Conservation (phyloP, 2,888 invertebrate genomes). For the Tupiocoris notatus region DNA sequence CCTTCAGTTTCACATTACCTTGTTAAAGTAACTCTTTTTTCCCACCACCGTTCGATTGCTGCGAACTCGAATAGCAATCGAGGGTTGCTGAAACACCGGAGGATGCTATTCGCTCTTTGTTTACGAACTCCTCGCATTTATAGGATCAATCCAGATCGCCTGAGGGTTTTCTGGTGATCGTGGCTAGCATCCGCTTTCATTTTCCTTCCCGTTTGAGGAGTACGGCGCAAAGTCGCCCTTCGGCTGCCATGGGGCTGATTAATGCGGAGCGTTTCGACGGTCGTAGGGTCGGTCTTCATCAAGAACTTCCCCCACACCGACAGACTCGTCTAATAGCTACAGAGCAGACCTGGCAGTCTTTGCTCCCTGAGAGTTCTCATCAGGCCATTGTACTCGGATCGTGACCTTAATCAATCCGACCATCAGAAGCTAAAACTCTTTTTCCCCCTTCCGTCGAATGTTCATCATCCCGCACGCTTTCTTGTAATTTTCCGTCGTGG, state of each 20-base stretch:
- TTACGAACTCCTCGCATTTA: neutral
- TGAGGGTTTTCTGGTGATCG: neutral
- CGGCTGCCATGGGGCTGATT: neutral
- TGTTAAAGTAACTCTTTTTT: no score
- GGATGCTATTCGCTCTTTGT: neutral
- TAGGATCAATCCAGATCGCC: neutral
- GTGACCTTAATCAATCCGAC: conserved; percentile 1
- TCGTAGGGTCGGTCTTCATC: conserved; percentile 7
- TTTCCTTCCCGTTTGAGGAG: neutral
- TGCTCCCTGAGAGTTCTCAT: conserved; percentile 3
- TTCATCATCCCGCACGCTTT: neutral
- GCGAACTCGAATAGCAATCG: no score
- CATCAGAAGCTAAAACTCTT: neutral
- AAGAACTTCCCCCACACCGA: neutral
- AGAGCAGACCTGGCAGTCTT: neutral
- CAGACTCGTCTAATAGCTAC: neutral
- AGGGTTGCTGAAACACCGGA: no score
- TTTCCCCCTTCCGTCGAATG: neutral
- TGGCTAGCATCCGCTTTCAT: neutral
- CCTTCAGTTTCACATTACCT: no score
- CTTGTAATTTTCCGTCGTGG: neutral
- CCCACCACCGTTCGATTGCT: no score
- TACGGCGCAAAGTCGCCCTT: neutral
- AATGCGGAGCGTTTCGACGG: conserved; percentile 3
- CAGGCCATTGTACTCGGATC: neutral